Evolutionary conservation across 1,140 invertebrate species (phyloP), one percentile per base, ranked within the genome.

Genomic region (Brachionus rotundiformis): DNA sequence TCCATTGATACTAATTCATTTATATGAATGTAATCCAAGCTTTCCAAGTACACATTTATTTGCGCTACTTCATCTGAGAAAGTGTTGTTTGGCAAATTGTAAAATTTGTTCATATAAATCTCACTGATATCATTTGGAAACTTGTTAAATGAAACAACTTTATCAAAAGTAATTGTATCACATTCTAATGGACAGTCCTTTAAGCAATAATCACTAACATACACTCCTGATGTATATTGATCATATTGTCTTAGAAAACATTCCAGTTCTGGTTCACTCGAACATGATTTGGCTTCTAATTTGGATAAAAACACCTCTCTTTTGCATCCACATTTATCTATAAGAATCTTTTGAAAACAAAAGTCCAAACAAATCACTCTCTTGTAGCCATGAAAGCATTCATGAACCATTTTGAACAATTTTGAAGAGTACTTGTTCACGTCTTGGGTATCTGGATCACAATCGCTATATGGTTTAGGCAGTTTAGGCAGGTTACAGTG

Each of bases 181-280:
- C 75, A 77, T 27, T 77, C 75, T 10, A 54, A 23, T 77, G 75
- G 75, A 77, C 75, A 77, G 19, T 77, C 3, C 4, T 31, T 27
- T 3, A 77, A 2, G 19, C 75, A 77, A 31, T n/a, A 6, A n/a
- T 49, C 13, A 10, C 54, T 19, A 10, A 71, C 16, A 41, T 39
- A 29, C 2, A 10, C 54, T 31, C 25, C 75, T 36, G 3, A 19
- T 2, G 31, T 25, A 39, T 27, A 49, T 4, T 54, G 10, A 29
- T 54, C 49, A 7, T 31, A 16, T 54, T 5, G 7, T 2, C 3
- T 5, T 0, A 3, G 0, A n/a, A 23, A 13, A 77, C 75, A 77
- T 2, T 47, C 16, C 13, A 49, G 33, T 23, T 77, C 41, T n/a
- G 8, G 3, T 25, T 77, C 16, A n/a, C 5, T 77, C 3, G 23